Percentiles rank a stretch among this genome's conserved stretches.
Conservation (phyloP, 2,888 invertebrate genomes). For the Metallyticus violacea region DNA sequence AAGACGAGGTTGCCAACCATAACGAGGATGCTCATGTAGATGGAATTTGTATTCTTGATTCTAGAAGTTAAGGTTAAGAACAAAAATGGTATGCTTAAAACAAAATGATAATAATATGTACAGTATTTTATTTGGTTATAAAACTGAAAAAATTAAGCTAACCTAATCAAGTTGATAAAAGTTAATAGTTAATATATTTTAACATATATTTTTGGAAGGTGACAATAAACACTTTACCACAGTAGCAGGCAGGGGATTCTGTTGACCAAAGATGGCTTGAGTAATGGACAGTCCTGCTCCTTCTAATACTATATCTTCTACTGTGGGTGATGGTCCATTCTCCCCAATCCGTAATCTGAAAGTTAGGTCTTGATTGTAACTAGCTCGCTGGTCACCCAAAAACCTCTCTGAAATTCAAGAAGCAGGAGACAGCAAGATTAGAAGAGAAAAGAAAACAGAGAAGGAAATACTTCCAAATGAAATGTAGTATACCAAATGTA, state of each 20-base stretch:
- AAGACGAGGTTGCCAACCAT: conserved; percentile 91
- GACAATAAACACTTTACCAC: conserved; percentile 6
- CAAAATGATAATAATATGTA: too few relatives aligned
- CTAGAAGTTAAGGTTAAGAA: conserved; percentile 45
- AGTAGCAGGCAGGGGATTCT: conserved; percentile 72
- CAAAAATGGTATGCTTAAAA: neutral
- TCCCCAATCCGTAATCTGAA: conserved; percentile 88
- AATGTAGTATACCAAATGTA: neutral
- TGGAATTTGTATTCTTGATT: conserved; percentile 78
- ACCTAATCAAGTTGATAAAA: neutral
- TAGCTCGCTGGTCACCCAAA: conserved; percentile 84
- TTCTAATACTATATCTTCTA: conserved; percentile 86
- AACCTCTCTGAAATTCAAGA: conserved; percentile 60
- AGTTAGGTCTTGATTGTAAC: conserved; percentile 89
- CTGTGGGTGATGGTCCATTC: conserved; percentile 73
- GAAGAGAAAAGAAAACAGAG: neutral
- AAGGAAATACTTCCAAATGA: too few relatives aligned
- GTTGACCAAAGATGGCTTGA: conserved; percentile 89
- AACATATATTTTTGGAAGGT: neutral
- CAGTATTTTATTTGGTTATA: too few relatives aligned
- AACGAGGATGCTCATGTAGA: conserved; percentile 86
- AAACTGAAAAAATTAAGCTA: too few relatives aligned
- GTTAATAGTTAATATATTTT: neutral
- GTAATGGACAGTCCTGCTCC: conserved; percentile 79
- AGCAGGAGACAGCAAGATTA: neutral